A percentile compares a stretch with the other conserved stretches of the same genome.
Conservation (phyloP, 2,113 vertebrate species). For the Pholis gunnellus region DNA sequence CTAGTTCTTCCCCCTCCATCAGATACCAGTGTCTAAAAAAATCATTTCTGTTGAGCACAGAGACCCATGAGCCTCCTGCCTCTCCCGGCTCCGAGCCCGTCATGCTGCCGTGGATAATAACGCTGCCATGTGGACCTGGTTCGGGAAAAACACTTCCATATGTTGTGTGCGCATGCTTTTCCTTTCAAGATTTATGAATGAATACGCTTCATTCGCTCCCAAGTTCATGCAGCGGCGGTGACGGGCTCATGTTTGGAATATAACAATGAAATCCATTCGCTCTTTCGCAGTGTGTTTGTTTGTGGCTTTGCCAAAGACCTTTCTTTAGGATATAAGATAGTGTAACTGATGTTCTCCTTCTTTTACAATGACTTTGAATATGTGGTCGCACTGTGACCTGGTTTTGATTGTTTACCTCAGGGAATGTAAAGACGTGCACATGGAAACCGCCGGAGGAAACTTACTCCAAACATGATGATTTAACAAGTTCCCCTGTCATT, state of each 20-base stretch:
- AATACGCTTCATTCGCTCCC: conserved; percentile 67
- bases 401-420: conserved; percentile 50
- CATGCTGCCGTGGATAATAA: conserved; percentile 69
- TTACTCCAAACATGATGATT: not conserved
- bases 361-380: conserved; percentile 47
- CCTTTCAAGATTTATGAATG: conserved; percentile 82
- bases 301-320: conserved; percentile 49
- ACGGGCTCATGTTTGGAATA: conserved; percentile 67
- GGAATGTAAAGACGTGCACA: conserved; percentile 17
- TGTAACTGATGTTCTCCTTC: conserved; percentile 48
- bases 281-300: conserved; percentile 46
- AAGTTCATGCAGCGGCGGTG: conserved; percentile 36
- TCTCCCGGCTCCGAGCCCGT: conserved; percentile 49
- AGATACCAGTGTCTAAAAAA: conserved; percentile 64
- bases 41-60: conserved; percentile 57
- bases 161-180: conserved; percentile 64
- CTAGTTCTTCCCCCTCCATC: conserved; percentile 66
- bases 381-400: conserved; percentile 48
- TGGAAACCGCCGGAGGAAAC: conserved; percentile 13
- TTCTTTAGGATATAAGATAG: conserved; percentile 17
- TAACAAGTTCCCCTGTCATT: not conserved
- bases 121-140: conserved; percentile 72
- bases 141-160: conserved; percentile 79
- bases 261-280: conserved; percentile 64
- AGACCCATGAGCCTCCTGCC: conserved; percentile 44